phyloP scores from a whole-genome alignment of 1,140 invertebrate species.

The Oryctes rhinoceros region DNA sequence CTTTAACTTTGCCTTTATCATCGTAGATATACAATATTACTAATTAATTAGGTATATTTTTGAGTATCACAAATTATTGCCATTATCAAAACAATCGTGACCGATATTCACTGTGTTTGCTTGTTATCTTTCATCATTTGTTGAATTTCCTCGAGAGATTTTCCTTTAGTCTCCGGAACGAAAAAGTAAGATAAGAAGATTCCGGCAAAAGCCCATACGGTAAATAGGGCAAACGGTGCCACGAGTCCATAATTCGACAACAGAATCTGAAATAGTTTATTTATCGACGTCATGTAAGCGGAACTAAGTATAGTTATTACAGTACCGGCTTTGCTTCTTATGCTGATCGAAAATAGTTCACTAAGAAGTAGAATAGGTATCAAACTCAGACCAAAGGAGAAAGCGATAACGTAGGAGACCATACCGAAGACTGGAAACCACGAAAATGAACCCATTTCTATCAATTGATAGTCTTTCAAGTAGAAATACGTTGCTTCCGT shows the following conservation, averaged over 20 bases:
- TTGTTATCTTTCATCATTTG: background rate
- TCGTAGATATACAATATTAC: too few species aligned
- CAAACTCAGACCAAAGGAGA: constrained; percentile 49
- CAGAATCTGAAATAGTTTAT: constrained; percentile 58
- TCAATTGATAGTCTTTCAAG: constrained; percentile 54
- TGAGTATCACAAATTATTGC: background rate
- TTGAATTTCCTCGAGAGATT: constrained; percentile 16
- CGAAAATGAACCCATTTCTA: constrained; percentile 51
- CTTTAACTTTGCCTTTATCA: too few species aligned
- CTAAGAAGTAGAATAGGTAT: constrained; percentile 53
- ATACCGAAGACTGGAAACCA: constrained; percentile 53
- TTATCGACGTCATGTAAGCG: constrained; percentile 56
- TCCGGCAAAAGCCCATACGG: constrained; percentile 73
- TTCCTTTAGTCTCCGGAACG: constrained; percentile 80
- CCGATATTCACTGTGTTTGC: background rate
- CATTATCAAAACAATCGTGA: background rate
- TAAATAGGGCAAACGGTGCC: constrained; percentile 84
- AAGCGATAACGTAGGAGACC: constrained; percentile 48
- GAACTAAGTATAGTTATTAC: constrained; percentile 48
- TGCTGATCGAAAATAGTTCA: constrained; percentile 56
- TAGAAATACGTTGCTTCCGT: constrained; percentile 70
- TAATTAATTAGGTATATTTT: background rate
- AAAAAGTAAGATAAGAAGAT: constrained; percentile 79
- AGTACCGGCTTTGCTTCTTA: constrained; percentile 54
- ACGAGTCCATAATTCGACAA: constrained; percentile 68